These are phyloP conservation scores for Netelia virgata DNA, from an alignment of 2,888 invertebrate genomes.

Conservation along the genomic window DNA sequence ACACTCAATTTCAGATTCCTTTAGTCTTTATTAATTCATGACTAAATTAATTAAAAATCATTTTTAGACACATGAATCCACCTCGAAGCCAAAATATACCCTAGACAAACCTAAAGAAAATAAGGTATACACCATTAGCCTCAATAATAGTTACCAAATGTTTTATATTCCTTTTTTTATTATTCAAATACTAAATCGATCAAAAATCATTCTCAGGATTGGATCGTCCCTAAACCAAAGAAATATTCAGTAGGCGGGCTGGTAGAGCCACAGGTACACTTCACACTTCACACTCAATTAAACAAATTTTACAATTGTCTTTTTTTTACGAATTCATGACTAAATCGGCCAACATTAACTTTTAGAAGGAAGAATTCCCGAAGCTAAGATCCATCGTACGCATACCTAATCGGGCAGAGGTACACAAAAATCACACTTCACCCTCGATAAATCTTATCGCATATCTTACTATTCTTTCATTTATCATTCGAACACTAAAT, in stretches of 20 bases:
- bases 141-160: neutral
- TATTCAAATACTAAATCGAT: too few species aligned
- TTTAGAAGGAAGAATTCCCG: constrained; percentile 72
- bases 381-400: constrained; percentile 74
- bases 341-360: constrained; percentile 31
- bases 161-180: neutral
- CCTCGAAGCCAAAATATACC: constrained; percentile 66
- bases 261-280: too few species aligned
- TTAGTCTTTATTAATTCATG: neutral
- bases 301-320: too few species aligned
- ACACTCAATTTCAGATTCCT: neutral
- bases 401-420: constrained; percentile 75
- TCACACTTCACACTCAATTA: too few species aligned
- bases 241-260: too few species aligned
- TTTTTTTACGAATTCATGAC: too few species aligned
- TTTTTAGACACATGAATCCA: constrained; percentile 67
- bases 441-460: constrained; percentile 17
- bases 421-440: constrained; percentile 66
- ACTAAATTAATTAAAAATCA: neutral
- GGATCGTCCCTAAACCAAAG: too few species aligned
- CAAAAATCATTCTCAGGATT: too few species aligned
- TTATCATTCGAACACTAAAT: neutral
- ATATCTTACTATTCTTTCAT: neutral
- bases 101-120: constrained; percentile 72
- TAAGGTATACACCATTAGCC: constrained; percentile 58